These are phyloP conservation scores for Globodera rostochiensis DNA, from an alignment of 1,140 invertebrate genomes.

Conservation along the genomic window DNA sequence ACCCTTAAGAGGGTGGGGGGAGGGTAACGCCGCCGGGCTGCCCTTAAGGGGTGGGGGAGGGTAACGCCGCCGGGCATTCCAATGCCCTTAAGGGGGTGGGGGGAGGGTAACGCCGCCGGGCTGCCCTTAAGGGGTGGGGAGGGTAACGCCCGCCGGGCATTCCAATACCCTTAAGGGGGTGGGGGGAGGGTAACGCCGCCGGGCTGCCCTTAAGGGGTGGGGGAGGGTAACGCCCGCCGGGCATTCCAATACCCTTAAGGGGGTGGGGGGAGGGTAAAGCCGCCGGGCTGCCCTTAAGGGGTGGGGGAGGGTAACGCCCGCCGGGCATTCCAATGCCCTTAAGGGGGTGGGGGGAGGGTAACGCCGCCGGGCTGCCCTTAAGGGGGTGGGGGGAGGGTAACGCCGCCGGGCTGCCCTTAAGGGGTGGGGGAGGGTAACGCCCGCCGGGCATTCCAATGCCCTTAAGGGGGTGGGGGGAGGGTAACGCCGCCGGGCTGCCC, in stretches of 20 bases:
- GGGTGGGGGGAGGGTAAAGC: neutral
- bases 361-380: neutral
- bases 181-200: neutral
- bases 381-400: neutral
- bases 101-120: neutral
- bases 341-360: neutral
- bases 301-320: neutral
- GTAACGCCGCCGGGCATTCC: too few species aligned
- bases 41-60: neutral
- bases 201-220: neutral
- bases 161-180: slow-evolving; percentile 1
- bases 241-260: slow-evolving; percentile 1
- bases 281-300: neutral
- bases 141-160: too few species aligned
- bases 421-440: neutral
- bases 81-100: slow-evolving; percentile 5
- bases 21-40: too few species aligned
- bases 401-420: neutral
- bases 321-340: neutral
- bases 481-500: neutral
- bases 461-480: neutral
- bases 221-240: neutral
- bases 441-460: neutral
- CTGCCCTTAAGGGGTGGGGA: neutral
- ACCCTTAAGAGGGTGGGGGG: neutral